Percentiles rank a stretch among this genome's conserved stretches.
Conservation (phyloP, 2,888 invertebrate genomes). For the Julus scandinavius region DNA sequence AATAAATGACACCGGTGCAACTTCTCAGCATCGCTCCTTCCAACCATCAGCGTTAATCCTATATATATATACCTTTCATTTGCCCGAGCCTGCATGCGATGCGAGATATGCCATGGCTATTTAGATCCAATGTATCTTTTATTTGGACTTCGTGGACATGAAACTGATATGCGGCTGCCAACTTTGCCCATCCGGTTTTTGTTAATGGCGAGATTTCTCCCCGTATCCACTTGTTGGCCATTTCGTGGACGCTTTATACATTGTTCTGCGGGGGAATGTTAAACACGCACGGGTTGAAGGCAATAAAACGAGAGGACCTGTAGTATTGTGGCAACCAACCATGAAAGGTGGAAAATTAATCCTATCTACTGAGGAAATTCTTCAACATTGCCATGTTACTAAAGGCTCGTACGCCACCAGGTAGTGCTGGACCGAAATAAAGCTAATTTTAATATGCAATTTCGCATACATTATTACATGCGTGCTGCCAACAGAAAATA, state of each 20-base stretch:
- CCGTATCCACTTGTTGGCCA: neutral
- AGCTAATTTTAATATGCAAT: too few species aligned
- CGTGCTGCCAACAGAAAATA: too few species aligned
- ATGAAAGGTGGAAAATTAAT: neutral
- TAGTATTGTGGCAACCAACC: neutral
- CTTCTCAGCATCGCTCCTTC: neutral
- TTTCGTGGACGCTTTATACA: neutral
- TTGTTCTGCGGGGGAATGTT: neutral
- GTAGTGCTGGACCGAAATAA: too few species aligned
- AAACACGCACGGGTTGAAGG: neutral
- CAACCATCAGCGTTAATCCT: slow-evolving; percentile 8
- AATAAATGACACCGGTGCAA: slow-evolving; percentile 38
- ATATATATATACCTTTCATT: neutral
- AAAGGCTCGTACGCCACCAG: too few species aligned
- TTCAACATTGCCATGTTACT: neutral
- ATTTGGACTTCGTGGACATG: slow-evolving; percentile 28
- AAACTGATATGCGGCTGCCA: neutral
- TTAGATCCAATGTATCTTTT: neutral
- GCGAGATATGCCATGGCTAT: neutral
- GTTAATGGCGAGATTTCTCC: neutral
- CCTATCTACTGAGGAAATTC: neutral
- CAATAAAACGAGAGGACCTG: neutral
- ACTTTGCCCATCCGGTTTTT: neutral
- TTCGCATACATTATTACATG: too few species aligned
- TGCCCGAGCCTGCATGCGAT: neutral